phyloP scores from a whole-genome alignment of 2,113 vertebrate genomes.

The Toxotes chatareus region DNA sequence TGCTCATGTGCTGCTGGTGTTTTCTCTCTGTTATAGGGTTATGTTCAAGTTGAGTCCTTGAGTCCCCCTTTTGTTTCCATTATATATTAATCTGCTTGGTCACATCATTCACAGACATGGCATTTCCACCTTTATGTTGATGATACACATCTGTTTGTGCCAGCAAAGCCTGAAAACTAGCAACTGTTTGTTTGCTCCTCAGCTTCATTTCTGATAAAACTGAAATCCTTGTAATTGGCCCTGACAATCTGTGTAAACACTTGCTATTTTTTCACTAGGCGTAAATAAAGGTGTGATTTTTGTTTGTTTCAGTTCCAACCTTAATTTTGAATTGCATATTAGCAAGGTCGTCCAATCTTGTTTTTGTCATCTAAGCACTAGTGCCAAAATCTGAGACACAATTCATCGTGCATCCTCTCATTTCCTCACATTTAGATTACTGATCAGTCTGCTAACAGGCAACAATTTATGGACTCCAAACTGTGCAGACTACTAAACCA shows the following conservation, averaged over 20 bases:
- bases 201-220: not conserved
- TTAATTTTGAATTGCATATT: conserved; percentile 9
- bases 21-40: not conserved
- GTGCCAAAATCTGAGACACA: not conserved
- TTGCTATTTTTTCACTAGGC: too few species aligned
- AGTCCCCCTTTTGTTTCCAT: too few species aligned
- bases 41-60: not conserved
- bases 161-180: not conserved
- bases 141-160: not conserved
- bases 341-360: not conserved
- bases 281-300: not conserved
- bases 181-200: not conserved
- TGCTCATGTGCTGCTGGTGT: not conserved
- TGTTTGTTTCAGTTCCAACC: not conserved
- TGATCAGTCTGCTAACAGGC: not conserved
- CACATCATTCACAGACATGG: not conserved
- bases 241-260: not conserved
- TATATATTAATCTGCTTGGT: not conserved
- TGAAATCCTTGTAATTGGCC: not conserved
- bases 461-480: not conserved
- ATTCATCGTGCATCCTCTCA: not conserved
- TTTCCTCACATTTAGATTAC: not conserved
- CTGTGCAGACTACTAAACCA: not conserved
- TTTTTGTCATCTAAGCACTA: not conserved
- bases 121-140: not conserved